A percentile compares a stretch with the other conserved stretches of the same genome.
Evolutionary conservation across 1,140 invertebrate species (phyloP).

Genomic region (Aphaenogaster floridana): DNA sequence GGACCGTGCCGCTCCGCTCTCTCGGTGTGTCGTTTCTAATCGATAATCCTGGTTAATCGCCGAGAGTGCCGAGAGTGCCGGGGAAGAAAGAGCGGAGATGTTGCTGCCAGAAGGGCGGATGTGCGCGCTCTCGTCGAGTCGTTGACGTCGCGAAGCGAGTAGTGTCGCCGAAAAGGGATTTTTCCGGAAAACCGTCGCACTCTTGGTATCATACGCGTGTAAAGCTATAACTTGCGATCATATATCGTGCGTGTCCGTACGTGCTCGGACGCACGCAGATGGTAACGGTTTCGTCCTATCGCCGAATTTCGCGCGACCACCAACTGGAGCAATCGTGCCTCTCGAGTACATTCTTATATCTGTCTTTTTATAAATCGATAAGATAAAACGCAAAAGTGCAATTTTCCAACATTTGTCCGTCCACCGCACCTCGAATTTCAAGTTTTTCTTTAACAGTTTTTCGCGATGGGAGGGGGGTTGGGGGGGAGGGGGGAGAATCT

Average conservation of each 20-base stretch:
- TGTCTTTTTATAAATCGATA: slow-evolving; percentile 18
- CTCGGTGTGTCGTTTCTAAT: slow-evolving; percentile 5
- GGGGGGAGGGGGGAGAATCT: too few species aligned
- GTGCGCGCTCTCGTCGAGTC: slow-evolving; percentile 10
- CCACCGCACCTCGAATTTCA: not conserved
- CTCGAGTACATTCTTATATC: not conserved
- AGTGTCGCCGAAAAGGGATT: not conserved
- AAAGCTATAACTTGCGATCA: not conserved
- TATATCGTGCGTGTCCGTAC: not conserved
- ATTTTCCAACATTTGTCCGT: not conserved
- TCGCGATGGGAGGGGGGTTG: too few species aligned
- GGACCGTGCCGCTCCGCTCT: not conserved
- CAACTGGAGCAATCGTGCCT: not conserved
- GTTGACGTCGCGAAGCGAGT: not conserved
- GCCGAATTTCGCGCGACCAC: not conserved
- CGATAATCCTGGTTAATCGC: slow-evolving; percentile 13
- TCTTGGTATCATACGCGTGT: not conserved
- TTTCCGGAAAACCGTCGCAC: not conserved
- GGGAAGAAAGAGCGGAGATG: not conserved
- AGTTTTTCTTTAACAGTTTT: too few species aligned
- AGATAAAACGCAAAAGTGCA: slow-evolving; percentile 11
- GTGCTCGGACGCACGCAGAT: not conserved
- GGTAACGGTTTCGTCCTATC: not conserved
- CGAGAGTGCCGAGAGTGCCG: not conserved
- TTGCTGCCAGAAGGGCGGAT: not conserved